phyloP scores from a whole-genome alignment of 2,797 vertebrate genomes.

The Oreonectes daqikongensis region DNA sequence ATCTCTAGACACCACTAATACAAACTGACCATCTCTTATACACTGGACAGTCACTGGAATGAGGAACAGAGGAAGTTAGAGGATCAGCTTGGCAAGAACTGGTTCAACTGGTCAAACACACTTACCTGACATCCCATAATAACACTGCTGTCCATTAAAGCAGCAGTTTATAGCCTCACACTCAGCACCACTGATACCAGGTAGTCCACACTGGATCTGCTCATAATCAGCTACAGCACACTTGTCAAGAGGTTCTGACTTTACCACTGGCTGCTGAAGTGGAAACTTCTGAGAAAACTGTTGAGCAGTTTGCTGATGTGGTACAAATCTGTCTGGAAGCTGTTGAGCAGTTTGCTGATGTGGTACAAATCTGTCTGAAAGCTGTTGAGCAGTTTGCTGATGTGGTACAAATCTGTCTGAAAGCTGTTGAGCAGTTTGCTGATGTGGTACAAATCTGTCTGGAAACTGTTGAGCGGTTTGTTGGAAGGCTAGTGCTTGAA shows the following conservation, averaged over 20 bases:
- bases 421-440: too few relatives aligned
- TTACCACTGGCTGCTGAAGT: not conserved
- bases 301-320: not conserved
- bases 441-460: too few relatives aligned
- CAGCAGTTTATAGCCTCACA: conserved; percentile 70
- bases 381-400: too few relatives aligned
- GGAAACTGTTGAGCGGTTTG: too few relatives aligned
- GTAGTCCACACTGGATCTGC: conserved; percentile 65
- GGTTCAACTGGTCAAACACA: not conserved
- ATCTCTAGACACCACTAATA: conserved; percentile 71
- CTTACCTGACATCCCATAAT: conserved; percentile 69
- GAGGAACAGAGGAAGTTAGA: not conserved
- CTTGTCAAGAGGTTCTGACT: conserved; percentile 11
- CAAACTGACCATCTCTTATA: conserved; percentile 72
- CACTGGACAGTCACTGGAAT: conserved; percentile 75
- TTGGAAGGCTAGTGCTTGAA: not conserved
- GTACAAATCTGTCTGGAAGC: too few relatives aligned
- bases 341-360: too few relatives aligned
- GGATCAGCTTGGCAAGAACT: conserved; percentile 6
- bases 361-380: too few relatives aligned
- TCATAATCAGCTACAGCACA: conserved; percentile 56
- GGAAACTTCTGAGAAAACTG: not conserved
- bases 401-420: too few relatives aligned
- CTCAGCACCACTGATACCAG: not conserved
- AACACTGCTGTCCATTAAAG: conserved; percentile 68